Conservation (phyloP, 2,888 invertebrate species). For the Poecilobothrus nobilitatus region DNA sequence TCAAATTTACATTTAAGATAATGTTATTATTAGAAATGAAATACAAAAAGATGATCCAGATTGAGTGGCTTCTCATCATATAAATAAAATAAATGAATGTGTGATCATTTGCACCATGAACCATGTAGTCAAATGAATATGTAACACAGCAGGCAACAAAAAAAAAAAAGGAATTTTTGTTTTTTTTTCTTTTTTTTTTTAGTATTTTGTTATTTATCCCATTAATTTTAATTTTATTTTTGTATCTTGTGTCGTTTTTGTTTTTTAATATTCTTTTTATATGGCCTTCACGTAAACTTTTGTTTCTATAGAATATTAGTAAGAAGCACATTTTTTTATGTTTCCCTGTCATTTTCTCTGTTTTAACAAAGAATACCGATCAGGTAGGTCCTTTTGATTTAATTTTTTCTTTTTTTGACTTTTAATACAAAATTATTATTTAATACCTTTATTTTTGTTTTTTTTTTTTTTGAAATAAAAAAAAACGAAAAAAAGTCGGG, state of each 20-base stretch:
- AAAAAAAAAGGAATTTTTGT: neutral
- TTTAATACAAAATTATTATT: neutral
- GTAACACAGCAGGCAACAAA: neutral
- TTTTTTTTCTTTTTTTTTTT: neutral
- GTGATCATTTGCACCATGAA: neutral
- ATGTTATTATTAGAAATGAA: no score
- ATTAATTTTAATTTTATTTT: neutral
- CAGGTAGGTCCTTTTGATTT: neutral
- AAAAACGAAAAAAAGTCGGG: neutral
- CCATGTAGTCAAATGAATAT: neutral
- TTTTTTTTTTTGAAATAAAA: neutral
- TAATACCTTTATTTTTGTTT: neutral
- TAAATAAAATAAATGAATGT: neutral
- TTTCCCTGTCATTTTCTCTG: neutral
- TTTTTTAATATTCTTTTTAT: neutral
- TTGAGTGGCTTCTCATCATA: neutral
- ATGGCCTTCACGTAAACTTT: neutral
- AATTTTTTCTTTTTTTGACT: neutral
- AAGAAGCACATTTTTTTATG: neutral
- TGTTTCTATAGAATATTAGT: neutral
- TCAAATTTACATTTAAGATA: no score
- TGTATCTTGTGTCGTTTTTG: neutral
- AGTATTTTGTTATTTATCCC: slow-evolving; percentile 1
- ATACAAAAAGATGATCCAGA: no score
- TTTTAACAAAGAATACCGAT: slow-evolving; percentile 2